Conservation (phyloP, 53 echinoderm and acorn worm species). For the Paracentrotus lividus region DNA sequence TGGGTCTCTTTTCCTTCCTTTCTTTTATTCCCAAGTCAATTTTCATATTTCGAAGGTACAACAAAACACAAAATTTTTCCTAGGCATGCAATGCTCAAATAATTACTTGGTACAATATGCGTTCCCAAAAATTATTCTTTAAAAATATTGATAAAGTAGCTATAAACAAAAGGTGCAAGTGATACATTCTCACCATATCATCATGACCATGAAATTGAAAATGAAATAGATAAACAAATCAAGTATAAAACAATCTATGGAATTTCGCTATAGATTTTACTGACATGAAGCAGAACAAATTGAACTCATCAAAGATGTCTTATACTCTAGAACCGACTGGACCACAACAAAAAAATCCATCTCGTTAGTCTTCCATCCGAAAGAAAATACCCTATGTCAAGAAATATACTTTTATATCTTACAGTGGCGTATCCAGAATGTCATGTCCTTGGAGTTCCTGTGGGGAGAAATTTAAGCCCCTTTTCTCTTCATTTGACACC, state of each 20-base stretch:
- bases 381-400: not conserved
- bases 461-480: too few species aligned
- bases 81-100: too few species aligned
- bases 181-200: not conserved
- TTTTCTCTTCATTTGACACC: too few species aligned
- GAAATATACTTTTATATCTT: too few species aligned
- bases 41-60: not conserved
- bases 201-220: not conserved
- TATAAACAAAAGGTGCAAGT: too few species aligned
- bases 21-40: not conserved
- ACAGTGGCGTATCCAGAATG: too few species aligned
- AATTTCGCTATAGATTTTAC: not conserved
- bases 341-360: not conserved
- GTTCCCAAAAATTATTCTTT: too few species aligned
- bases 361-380: not conserved
- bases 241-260: not conserved
- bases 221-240: not conserved
- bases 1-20: not conserved
- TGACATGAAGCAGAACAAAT: not conserved
- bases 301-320: not conserved
- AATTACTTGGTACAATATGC: too few species aligned
- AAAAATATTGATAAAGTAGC: too few species aligned
- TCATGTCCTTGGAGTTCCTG: too few species aligned
- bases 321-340: not conserved
- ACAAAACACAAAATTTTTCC: not conserved